Conservation (phyloP, 2,888 invertebrate species). For the Chrysolina oricalcia region DNA sequence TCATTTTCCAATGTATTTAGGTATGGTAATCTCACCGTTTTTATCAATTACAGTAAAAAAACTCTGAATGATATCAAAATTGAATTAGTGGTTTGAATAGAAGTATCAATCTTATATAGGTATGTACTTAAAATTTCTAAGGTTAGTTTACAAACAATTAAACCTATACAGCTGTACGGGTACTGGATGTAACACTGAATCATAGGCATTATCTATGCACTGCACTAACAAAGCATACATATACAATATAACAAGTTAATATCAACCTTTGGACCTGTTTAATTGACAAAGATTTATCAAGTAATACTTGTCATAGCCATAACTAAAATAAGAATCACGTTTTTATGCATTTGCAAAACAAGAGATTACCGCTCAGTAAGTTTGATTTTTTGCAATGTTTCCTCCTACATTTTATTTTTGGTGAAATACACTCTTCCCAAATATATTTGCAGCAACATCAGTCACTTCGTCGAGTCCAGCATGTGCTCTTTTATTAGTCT, state of each 20-base stretch:
- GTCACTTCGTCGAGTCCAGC: constrained; percentile 59
- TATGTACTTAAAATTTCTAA: background rate
- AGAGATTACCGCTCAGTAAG: background rate
- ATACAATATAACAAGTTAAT: background rate
- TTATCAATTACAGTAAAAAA: background rate
- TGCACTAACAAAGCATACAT: constrained; percentile 9
- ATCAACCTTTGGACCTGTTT: constrained; percentile 6
- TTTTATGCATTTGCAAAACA: constrained; percentile 13
- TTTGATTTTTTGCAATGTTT: background rate
- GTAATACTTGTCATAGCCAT: constrained; percentile 12
- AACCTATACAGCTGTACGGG: background rate
- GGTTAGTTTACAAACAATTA: background rate
- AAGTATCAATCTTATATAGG: background rate
- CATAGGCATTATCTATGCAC: background rate
- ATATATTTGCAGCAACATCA: constrained; percentile 55
- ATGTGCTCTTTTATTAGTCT: constrained; percentile 58
- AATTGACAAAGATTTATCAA: constrained; percentile 15
- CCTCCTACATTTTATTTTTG: constrained; percentile 45
- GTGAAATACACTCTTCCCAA: constrained; percentile 54
- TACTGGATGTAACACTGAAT: constrained; percentile 12
- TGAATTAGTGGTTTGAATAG: background rate
- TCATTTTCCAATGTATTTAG: too few relatives aligned
- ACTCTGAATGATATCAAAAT: background rate
- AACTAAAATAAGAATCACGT: background rate
- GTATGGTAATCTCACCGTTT: background rate